Conservation (phyloP, 2,797 vertebrate genomes). For the Anas acuta region DNA sequence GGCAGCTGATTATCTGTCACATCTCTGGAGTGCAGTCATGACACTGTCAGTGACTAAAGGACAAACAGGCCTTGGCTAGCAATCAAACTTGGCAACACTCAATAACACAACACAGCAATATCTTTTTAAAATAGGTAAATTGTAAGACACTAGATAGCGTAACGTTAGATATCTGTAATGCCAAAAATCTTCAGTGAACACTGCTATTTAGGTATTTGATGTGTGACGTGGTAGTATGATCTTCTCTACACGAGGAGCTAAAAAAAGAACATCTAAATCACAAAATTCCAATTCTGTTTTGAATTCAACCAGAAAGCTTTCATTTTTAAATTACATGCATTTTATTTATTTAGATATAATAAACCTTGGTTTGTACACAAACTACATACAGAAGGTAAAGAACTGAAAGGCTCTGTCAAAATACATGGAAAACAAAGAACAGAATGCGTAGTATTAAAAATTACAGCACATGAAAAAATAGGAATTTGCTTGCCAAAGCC, state of each 20-base stretch:
- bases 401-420: neutral
- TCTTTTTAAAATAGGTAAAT: slow-evolving; percentile 51
- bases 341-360: neutral
- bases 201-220: neutral
- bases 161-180: neutral
- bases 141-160: neutral
- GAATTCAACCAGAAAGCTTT: neutral
- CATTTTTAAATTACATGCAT: neutral
- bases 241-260: neutral
- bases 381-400: neutral
- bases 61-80: slow-evolving; percentile 41
- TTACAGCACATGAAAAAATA: neutral
- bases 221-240: neutral
- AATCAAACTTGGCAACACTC: neutral
- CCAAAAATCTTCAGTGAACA: neutral
- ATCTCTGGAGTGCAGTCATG: slow-evolving; percentile 42
- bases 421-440: neutral
- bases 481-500: neutral
- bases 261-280: neutral
- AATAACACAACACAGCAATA: slow-evolving; percentile 37
- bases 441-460: neutral
- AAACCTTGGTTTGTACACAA: neutral
- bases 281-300: neutral
- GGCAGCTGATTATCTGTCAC: slow-evolving; percentile 49
- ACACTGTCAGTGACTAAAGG: slow-evolving; percentile 36